Evolutionary conservation across 2,797 vertebrate genomes (phyloP), one percentile per base, ranked within the genome.

Genomic region (Chromis chromis): DNA sequence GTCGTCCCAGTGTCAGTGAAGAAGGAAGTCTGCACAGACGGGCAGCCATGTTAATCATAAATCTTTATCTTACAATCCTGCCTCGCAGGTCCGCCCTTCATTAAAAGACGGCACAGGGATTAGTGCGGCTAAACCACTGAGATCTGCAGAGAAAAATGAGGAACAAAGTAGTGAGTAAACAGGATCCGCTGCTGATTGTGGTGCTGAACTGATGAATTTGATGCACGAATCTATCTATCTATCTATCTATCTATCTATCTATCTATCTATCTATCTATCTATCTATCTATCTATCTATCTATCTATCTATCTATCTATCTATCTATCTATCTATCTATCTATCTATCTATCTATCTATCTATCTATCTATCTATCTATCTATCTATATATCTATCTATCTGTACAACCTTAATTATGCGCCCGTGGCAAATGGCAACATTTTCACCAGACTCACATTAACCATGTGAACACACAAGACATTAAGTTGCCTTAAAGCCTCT

Each of bases 11-110:
- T 91, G 83, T 89, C 80, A 80, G 82, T 86, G 42, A 59, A 67
- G 75, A 66, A 66, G 86, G 88, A 90, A 88, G 76, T 90, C 89
- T 86, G 79, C 69, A 65, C 73, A 84, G 82, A 86, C 68, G 59
- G 78, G 86, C 88, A 78, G 90, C 87, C 90, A 89, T 89, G 90
- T 94, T 94, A 93, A 94, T 94, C 94, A 94, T 90, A 90, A 92
- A 89, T 91, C 92, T 94, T 94, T 92, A 94, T 95, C 92, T 93
- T 75, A 77, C 85, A 91, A 90, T 92, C 92, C 92, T 76, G 77
- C 85, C 87, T 90, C 61, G 42, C 87, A 86, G 88, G 84, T 89
- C 86, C 65, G 66, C 55, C 80, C 90, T 91, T 93, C 88, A 91
- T 94, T 91, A 89, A 83, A 88, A 86, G 88, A 86, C 64, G 39